These are phyloP conservation scores for Lanistes nyassanus DNA, from an alignment of 1,140 invertebrate species.

Conservation along the genomic window DNA sequence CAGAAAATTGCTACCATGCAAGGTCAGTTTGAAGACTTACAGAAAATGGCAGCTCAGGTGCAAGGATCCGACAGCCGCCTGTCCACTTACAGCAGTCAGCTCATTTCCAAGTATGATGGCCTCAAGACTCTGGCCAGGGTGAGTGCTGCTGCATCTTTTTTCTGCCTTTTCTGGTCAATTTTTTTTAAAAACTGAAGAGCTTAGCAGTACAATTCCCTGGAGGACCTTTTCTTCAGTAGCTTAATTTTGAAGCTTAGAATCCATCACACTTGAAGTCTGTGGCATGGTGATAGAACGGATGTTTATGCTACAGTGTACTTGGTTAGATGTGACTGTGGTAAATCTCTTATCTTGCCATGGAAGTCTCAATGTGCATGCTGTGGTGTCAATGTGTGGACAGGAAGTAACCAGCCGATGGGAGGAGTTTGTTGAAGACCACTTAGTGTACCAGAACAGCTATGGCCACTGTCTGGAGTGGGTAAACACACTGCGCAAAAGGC, in stretches of 20 bases:
- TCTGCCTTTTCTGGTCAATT: no score
- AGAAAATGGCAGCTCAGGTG: constrained; percentile 76
- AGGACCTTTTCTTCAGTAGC: no score
- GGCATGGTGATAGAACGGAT: no score
- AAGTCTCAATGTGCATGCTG: background rate
- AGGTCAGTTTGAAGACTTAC: constrained; percentile 77
- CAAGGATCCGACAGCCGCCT: constrained; percentile 80
- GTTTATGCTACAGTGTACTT: no score
- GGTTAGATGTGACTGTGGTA: no score
- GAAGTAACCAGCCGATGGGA: constrained; percentile 75
- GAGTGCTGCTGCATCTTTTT: constrained; percentile 30
- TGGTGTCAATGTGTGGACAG: constrained; percentile 44
- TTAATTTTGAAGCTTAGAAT: no score
- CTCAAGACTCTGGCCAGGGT: constrained; percentile 83
- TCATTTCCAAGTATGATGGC: constrained; percentile 85
- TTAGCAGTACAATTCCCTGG: no score
- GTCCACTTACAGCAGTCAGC: constrained; percentile 79
- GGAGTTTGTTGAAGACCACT: constrained; percentile 84
- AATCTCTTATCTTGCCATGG: background rate
- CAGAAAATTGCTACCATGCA: constrained; percentile 79
- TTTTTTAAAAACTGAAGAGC: no score
- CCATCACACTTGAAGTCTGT: no score
- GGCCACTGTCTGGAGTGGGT: constrained; percentile 81
- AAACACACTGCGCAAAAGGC: constrained; percentile 75
- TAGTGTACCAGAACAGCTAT: constrained; percentile 82